A percentile compares a stretch with the other conserved stretches of the same genome.
Evolutionary conservation across 2,888 invertebrate genomes (phyloP).

Genomic region (Euzophera pinguis): DNA sequence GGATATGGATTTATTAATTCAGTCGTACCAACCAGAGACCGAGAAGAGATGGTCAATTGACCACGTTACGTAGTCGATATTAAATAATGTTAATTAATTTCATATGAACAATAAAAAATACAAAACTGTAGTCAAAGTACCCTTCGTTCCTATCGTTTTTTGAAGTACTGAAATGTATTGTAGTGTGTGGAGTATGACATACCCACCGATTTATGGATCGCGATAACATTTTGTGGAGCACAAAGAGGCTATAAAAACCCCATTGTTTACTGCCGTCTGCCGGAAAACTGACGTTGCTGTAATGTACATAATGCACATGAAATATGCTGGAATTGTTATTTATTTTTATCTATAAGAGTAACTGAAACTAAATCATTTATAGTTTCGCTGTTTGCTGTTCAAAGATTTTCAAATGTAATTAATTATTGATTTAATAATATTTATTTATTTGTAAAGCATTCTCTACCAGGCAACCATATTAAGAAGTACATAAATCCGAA

Average conservation of each 20-base stretch:
- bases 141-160: neutral
- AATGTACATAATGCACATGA: neutral
- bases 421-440: too few relatives aligned
- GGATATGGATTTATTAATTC: too few relatives aligned
- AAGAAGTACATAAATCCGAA: too few relatives aligned
- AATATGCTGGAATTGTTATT: neutral
- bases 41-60: too few relatives aligned
- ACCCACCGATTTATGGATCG: conserved; percentile 27
- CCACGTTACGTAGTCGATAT: too few relatives aligned
- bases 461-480: too few relatives aligned
- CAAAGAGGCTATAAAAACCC: conserved; percentile 27
- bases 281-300: conserved; percentile 8
- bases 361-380: too few relatives aligned
- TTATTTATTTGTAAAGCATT: too few relatives aligned
- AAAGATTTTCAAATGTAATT: too few relatives aligned
- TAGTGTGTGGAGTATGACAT: conserved; percentile 19
- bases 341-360: neutral
- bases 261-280: conserved; percentile 10
- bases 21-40: too few relatives aligned
- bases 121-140: neutral
- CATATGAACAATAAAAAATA: neutral
- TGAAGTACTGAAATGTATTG: conserved; percentile 8
- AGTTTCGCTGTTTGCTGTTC: too few relatives aligned
- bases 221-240: conserved; percentile 32
- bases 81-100: too few relatives aligned